Evolutionary conservation across 2,797 vertebrate genomes (phyloP).

Genomic region (Nyctalus aviator): DNA sequence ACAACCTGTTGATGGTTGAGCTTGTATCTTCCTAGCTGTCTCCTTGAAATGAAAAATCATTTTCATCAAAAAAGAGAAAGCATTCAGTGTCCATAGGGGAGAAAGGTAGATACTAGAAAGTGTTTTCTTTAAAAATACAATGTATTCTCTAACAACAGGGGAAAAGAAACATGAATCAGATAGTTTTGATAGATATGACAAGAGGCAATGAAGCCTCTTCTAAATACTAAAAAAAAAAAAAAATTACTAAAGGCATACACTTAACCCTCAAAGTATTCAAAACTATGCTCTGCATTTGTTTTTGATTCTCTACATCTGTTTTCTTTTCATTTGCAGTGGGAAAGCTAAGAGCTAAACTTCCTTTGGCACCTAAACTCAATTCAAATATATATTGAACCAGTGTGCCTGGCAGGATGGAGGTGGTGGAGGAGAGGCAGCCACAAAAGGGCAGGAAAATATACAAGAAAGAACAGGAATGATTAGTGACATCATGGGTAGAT

Average conservation of each 20-base stretch:
- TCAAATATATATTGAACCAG: not conserved
- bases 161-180: not conserved
- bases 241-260: not conserved
- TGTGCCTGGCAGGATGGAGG: not conserved
- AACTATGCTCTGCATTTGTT: not conserved
- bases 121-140: not conserved
- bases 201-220: not conserved
- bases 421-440: not conserved
- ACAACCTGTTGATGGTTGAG: not conserved
- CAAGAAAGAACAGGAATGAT: not conserved
- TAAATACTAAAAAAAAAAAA: not conserved
- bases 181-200: not conserved
- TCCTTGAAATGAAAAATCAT: constrained; percentile 48
- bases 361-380: not conserved
- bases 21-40: constrained; percentile 54
- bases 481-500: not conserved
- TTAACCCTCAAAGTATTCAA: not conserved
- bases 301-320: not conserved
- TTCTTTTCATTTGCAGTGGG: not conserved
- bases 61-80: not conserved
- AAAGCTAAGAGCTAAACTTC: not conserved
- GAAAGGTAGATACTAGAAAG: not conserved
- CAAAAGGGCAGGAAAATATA: not conserved
- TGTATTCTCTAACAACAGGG: not conserved
- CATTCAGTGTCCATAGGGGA: not conserved